A percentile compares a stretch with the other conserved stretches of the same genome.
Evolutionary conservation across 1,140 invertebrate genomes (phyloP).

Genomic region (Heterodera carotae): DNA sequence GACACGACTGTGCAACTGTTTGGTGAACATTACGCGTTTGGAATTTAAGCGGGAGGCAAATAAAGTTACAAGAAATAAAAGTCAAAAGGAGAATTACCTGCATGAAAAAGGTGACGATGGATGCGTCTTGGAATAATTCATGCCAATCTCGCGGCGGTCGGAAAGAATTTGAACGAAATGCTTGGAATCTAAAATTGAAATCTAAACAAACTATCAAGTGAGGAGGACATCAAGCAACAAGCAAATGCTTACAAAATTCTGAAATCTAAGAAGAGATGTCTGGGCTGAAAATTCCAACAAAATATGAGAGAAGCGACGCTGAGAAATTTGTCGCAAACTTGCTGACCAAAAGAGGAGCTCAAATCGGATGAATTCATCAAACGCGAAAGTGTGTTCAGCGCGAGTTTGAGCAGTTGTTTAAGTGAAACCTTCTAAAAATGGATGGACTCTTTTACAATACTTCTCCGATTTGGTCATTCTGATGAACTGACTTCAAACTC

Average conservation of each 20-base stretch:
- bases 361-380: slow-evolving; percentile 29
- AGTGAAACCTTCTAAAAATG: slow-evolving; percentile 36
- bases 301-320: slow-evolving; percentile 34
- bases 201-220: too few relatives aligned
- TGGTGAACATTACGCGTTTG: slow-evolving; percentile 8
- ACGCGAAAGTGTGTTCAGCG: slow-evolving; percentile 33
- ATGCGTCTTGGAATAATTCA: slow-evolving; percentile 35
- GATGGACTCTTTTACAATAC: background rate
- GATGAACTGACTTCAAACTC: slow-evolving; percentile 29
- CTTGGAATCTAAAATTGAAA: slow-evolving; percentile 4
- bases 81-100: slow-evolving; percentile 24
- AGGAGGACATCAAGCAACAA: background rate
- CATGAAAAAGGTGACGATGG: slow-evolving; percentile 36
- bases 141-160: slow-evolving; percentile 29
- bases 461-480: too few relatives aligned
- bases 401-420: slow-evolving; percentile 37
- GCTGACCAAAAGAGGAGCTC: slow-evolving; percentile 24
- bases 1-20: slow-evolving; percentile 29
- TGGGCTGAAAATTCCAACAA: slow-evolving; percentile 40
- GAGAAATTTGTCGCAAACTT: slow-evolving; percentile 39
- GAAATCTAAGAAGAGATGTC: slow-evolving; percentile 30
- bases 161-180: slow-evolving; percentile 26
- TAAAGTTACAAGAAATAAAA: background rate
- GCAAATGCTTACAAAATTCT: slow-evolving; percentile 17
- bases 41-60: too few relatives aligned